Conservation (phyloP, 2,797 vertebrate species). For the Smutsia gigantea region DNA sequence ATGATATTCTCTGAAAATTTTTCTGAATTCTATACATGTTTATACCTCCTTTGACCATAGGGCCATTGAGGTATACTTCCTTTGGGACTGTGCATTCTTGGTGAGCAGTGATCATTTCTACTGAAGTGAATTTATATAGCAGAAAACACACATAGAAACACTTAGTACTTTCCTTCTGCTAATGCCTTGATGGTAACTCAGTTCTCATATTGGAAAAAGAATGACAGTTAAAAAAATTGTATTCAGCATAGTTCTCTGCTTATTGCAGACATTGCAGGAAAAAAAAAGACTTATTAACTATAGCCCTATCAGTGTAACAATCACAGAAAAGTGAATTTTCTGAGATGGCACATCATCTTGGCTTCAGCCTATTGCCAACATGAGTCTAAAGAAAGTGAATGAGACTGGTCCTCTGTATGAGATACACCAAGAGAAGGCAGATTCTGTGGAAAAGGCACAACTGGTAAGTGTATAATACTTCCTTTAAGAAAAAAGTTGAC, state of each 20-base stretch:
- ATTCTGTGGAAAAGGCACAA: not conserved
- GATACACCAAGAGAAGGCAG: not conserved
- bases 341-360: not conserved
- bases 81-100: slow-evolving; percentile 16
- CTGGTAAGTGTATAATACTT: not conserved
- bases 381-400: not conserved
- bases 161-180: not conserved
- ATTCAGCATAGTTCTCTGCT: slow-evolving; percentile 41
- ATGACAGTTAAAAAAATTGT: slow-evolving; percentile 67
- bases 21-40: not conserved
- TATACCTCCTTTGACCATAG: slow-evolving; percentile 44
- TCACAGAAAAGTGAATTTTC: not conserved
- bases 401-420: not conserved
- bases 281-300: not conserved
- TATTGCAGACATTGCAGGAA: not conserved
- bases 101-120: slow-evolving; percentile 32
- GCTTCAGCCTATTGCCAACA: not conserved
- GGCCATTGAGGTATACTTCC: not conserved
- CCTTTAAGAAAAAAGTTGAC: not conserved
- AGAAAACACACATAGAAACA: not conserved
- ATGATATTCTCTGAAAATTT: not conserved
- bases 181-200: slow-evolving; percentile 16
- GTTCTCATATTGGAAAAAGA: slow-evolving; percentile 51
- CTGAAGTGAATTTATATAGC: slow-evolving; percentile 25
- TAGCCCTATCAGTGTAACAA: not conserved